Evolutionary conservation across 2,888 invertebrate genomes (phyloP).

Genomic region (Rhaphigaster nebulosa): DNA sequence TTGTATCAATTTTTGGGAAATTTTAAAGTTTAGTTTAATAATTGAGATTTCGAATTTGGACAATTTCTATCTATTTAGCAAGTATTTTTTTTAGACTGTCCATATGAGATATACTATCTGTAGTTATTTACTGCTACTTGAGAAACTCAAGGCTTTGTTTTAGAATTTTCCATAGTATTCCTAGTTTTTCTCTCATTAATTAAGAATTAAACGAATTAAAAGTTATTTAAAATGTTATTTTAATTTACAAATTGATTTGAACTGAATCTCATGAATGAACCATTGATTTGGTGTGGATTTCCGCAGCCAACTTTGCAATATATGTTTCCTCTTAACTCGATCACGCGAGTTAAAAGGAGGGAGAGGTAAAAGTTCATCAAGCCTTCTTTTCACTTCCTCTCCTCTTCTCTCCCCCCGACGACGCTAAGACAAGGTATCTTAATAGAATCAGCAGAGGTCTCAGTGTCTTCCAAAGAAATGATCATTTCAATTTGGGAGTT

Average conservation of each 20-base stretch:
- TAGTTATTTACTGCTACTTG: too few species aligned
- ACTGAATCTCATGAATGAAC: neutral
- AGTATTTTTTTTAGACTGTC: too few species aligned
- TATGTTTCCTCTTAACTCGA: neutral
- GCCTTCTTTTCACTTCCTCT: neutral
- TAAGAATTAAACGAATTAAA: too few species aligned
- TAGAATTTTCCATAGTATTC: too few species aligned
- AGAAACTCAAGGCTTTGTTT: neutral
- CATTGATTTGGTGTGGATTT: neutral
- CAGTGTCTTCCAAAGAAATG: constrained; percentile 36
- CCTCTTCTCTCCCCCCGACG: neutral
- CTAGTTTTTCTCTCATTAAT: too few species aligned
- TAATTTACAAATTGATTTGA: neutral
- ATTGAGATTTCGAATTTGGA: too few species aligned
- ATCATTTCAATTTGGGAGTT: constrained; percentile 52
- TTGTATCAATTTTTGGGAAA: too few species aligned
- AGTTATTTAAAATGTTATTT: too few species aligned
- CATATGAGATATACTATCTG: too few species aligned
- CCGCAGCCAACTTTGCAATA: neutral
- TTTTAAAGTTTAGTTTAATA: too few species aligned
- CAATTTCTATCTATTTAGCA: neutral
- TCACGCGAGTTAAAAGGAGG: constrained; percentile 21
- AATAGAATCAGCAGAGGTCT: constrained; percentile 14
- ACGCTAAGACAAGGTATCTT: constrained; percentile 40
- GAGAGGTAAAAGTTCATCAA: neutral